These are phyloP conservation scores for Aphelenchoides fujianensis DNA, from an alignment of 1,140 invertebrate genomes.

Conservation along the genomic window DNA sequence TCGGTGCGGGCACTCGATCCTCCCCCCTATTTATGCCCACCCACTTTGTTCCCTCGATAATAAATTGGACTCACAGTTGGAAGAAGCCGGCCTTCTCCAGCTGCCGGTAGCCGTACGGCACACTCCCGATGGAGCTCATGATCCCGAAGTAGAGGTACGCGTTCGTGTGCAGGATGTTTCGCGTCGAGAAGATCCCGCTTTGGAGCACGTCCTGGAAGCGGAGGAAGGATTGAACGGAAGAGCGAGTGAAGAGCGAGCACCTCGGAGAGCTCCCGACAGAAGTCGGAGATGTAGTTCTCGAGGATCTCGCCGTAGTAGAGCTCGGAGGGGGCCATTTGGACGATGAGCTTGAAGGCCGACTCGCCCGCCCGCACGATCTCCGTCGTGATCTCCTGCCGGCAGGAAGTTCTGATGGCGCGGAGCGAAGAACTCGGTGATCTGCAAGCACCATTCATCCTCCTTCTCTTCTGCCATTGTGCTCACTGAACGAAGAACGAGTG, in stretches of 20 bases:
- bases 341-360: conserved; percentile 22
- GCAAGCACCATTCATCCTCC: no score
- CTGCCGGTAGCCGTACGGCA: not conserved
- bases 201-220: conserved; percentile 22
- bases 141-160: conserved; percentile 31
- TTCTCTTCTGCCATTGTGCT: not conserved
- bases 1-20: not conserved
- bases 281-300: conserved; percentile 27
- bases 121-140: conserved; percentile 18
- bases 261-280: conserved; percentile 19
- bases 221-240: not conserved
- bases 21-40: conserved; percentile 9
- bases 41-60: not conserved
- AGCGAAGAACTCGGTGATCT: conserved; percentile 29
- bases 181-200: conserved; percentile 23
- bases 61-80: conserved; percentile 34
- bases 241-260: not conserved
- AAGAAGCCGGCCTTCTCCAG: conserved; percentile 27
- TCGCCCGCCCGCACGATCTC: conserved; percentile 14
- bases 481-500: conserved; percentile 27
- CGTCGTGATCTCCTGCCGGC: conserved; percentile 1
- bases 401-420: conserved; percentile 17
- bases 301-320: conserved; percentile 34
- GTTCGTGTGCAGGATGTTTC: conserved; percentile 25
- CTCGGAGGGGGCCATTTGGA: conserved; percentile 27